phyloP scores from a whole-genome alignment of 2,797 vertebrate species.

The Mastacembelus armatus region DNA sequence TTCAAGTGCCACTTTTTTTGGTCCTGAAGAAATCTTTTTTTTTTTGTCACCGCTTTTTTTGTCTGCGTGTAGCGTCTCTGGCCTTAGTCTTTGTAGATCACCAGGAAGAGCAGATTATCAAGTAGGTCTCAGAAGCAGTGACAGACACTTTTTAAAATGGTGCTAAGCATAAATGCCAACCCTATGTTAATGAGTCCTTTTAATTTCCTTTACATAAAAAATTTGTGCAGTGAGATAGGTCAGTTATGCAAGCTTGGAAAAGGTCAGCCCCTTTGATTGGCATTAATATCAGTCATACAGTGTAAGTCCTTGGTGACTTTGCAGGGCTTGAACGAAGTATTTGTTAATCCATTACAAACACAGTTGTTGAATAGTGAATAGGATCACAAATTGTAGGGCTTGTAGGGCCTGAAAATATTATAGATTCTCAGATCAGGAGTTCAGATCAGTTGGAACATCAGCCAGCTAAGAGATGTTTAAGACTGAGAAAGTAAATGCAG shows the following conservation, averaged over 20 bases:
- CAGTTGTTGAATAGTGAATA: constrained; percentile 16
- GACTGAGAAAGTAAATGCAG: constrained; percentile 1
- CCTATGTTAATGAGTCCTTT: background rate
- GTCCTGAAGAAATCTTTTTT: no score
- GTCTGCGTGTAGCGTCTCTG: no score
- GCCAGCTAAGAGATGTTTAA: background rate
- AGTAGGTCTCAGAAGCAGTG: constrained; percentile 9
- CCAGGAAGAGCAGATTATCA: no score
- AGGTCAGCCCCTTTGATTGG: constrained; percentile 15
- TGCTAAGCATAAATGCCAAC: background rate
- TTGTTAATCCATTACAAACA: constrained; percentile 24
- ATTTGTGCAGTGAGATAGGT: constrained; percentile 10
- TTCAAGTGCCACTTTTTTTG: no score
- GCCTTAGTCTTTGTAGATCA: background rate
- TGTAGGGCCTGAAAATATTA: background rate
- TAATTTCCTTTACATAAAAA: constrained; percentile 12
- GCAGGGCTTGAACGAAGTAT: no score
- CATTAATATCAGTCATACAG: constrained; percentile 19
- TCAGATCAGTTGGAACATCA: background rate
- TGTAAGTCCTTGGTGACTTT: constrained; percentile 9
- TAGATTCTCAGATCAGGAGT: background rate
- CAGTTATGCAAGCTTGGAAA: constrained; percentile 18
- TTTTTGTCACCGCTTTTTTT: no score
- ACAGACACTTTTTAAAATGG: background rate
- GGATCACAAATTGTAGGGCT: constrained; percentile 4